Evolutionary conservation across 35 echinoderm and acorn worm genomes (phyloP).

Genomic region (Lytechinus pictus): DNA sequence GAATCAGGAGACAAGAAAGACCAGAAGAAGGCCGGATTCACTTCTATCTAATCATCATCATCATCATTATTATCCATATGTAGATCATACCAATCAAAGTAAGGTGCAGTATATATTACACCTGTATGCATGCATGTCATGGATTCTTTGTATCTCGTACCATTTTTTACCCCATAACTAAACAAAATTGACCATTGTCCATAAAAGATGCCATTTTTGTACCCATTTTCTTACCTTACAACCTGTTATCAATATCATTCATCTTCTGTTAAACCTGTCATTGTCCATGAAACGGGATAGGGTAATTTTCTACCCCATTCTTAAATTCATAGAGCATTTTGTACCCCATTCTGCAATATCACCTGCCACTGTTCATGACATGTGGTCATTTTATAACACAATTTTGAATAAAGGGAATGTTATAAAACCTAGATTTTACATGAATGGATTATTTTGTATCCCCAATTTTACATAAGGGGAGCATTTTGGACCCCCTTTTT

Average conservation of each 20-base stretch:
- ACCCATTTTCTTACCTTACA: not conserved
- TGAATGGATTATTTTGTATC: too few relatives aligned
- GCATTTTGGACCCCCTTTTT: too few relatives aligned
- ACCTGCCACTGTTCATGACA: too few relatives aligned
- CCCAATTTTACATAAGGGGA: too few relatives aligned
- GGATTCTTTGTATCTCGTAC: not conserved
- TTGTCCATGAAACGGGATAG: too few relatives aligned
- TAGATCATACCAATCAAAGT: not conserved
- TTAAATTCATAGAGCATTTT: too few relatives aligned
- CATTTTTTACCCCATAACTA: not conserved
- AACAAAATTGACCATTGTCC: not conserved
- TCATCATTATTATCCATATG: not conserved
- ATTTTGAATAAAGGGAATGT: too few relatives aligned
- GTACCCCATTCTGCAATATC: too few relatives aligned
- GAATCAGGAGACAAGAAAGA: constrained; percentile 90
- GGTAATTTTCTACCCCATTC: too few relatives aligned
- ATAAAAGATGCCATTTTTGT: not conserved
- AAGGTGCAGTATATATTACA: not conserved
- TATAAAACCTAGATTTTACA: too few relatives aligned
- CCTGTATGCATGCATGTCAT: not conserved
- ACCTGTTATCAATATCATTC: too few relatives aligned
- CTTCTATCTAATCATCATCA: constrained; percentile 18
- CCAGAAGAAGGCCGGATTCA: constrained; percentile 82
- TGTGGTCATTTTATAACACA: too few relatives aligned
- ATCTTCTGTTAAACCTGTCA: not conserved